Percentiles rank a stretch among this genome's conserved stretches.
Conservation (phyloP, 2,113 vertebrate genomes). For the Periophthalmus modestus region DNA sequence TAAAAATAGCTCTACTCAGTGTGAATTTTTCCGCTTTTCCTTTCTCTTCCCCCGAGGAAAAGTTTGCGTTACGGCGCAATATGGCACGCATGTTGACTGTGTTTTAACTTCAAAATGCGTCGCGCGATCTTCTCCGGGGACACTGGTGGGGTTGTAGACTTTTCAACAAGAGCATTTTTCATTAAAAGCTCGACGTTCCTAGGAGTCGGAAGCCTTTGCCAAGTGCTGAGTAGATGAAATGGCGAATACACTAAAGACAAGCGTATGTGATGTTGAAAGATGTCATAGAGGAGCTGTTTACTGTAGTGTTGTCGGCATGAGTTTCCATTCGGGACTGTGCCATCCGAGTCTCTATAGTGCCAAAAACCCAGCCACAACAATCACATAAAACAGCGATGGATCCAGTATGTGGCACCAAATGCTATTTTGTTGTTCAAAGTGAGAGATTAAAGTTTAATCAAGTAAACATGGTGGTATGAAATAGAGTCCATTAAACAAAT, state of each 20-base stretch:
- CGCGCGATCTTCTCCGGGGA: neutral
- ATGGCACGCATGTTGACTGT: slow-evolving; percentile 3
- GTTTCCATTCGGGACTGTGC: slow-evolving; percentile 10
- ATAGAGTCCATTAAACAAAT: neutral
- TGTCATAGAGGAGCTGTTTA: slow-evolving; percentile 51
- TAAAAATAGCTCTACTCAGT: neutral
- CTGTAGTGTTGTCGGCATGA: slow-evolving; percentile 23
- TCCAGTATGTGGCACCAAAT: slow-evolving; percentile 11
- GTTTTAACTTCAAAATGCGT: neutral
- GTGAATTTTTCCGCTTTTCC: neutral
- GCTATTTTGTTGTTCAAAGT: neutral
- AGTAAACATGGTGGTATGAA: neutral
- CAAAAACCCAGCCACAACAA: slow-evolving; percentile 30
- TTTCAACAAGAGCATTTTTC: slow-evolving; percentile 5
- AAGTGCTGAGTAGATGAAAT: slow-evolving; percentile 47
- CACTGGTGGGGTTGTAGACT: neutral
- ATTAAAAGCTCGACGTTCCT: slow-evolving; percentile 19
- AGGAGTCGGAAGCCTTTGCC: slow-evolving; percentile 39
- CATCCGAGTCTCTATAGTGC: slow-evolving; percentile 16
- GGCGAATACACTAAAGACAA: slow-evolving; percentile 13
- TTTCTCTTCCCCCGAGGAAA: neutral
- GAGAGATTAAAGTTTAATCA: neutral
- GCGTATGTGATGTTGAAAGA: slow-evolving; percentile 33
- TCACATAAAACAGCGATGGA: slow-evolving; percentile 31
- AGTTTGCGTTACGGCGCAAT: slow-evolving; percentile 4